phyloP scores from a whole-genome alignment of 2,888 invertebrate genomes.

The Microctonus brassicae region DNA sequence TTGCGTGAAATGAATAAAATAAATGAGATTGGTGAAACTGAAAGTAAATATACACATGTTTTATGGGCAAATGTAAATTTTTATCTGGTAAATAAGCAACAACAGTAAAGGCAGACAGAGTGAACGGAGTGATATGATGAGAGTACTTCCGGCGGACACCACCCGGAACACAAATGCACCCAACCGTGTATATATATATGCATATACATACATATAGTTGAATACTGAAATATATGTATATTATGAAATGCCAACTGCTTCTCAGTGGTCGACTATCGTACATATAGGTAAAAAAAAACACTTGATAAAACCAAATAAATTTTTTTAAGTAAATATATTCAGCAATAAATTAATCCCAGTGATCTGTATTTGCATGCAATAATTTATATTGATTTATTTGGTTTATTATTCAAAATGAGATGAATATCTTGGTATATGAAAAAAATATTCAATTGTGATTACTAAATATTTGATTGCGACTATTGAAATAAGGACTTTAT shows the following conservation, averaged over 20 bases:
- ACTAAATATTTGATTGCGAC: too few species aligned
- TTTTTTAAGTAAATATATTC: too few species aligned
- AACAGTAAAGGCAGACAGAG: not conserved
- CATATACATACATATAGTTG: not conserved
- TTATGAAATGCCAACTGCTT: not conserved
- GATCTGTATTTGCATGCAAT: too few species aligned
- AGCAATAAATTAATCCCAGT: too few species aligned
- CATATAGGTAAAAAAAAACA: too few species aligned
- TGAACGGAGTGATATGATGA: constrained; percentile 54
- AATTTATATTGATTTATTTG: too few species aligned
- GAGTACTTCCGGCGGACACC: constrained; percentile 64
- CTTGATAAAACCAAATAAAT: too few species aligned
- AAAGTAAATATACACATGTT: not conserved
- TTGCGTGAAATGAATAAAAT: not conserved
- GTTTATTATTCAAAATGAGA: too few species aligned
- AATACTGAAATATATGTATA: constrained; percentile 7
- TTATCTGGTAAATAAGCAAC: not conserved
- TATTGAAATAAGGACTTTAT: too few species aligned
- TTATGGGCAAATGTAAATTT: not conserved
- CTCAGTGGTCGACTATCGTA: too few species aligned
- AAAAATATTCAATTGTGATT: too few species aligned
- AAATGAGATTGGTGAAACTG: not conserved
- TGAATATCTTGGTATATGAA: too few species aligned
- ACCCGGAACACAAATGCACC: constrained; percentile 63
- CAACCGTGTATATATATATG: constrained; percentile 47